Evolutionary conservation across 2,113 vertebrate genomes (phyloP), one percentile per base, ranked within the genome.

Genomic region (Anseranas semipalmata): DNA sequence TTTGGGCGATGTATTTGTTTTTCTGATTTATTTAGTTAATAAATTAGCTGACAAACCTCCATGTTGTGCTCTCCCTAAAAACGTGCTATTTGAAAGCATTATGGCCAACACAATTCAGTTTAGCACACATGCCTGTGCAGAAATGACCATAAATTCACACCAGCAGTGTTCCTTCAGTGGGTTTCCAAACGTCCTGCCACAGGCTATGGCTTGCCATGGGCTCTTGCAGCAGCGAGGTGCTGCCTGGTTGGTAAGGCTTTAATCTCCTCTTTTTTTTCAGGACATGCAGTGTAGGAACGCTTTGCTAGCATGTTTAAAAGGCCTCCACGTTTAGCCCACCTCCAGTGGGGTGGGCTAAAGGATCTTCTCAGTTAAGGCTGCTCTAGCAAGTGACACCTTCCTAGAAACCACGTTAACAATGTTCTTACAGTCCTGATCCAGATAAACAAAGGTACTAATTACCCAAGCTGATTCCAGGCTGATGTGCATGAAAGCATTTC

Each of bases 341-440:
- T 41, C 50, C 50, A 71, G 0, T 10, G 45, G 32, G 17, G 52
- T 63, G 52, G 89, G 32, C 75, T 3, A 1, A 84, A 86, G 68
- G 33, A 84, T 81, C 37, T 46, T 74, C 52, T 62, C 32, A 33
- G 41, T 81, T 84, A 50, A 37, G 43, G 55, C 37, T 77, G 71
- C 55, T 80, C 50, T 33, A 92, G 75, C 24, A 70, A 74, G n/a
- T 35, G 73, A 52, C 30, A 72, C 20, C 87, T 96, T 97, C 94
- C 95, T 93, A 94, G 95, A 96, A 96, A 85, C 39, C 74, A 45
- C 11, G 16, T 67, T 85, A 52, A 86, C 73, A 72, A 10, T 50
- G 21, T 37, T 79, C 81, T 85, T 91, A 89, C 90, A 90, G 72
- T 87, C 63, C 68, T 19, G 46, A 80, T 85, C 18, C 74, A 94